Base-by-base conservation (phyloP, 2,113 vertebrate genomes). In the Cyanistes caeruleus region DNA sequence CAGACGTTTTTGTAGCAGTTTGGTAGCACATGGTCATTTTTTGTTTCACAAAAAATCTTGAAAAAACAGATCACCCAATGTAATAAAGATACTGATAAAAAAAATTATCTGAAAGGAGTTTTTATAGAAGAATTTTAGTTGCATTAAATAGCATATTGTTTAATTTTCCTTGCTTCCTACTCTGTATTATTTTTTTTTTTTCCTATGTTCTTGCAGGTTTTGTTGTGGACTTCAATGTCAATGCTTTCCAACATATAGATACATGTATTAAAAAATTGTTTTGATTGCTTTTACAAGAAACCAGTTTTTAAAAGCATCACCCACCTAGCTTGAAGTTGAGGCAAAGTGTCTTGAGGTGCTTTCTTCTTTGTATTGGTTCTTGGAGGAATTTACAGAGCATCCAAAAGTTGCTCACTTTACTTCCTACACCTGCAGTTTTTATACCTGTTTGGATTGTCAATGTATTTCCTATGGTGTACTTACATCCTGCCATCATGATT, bases 201-300 rank as follows among this genome's bases (percentile, higher is more conserved):
- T 44, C 60, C 35, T 35, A 3, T 21, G 15, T 70, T 80, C 25
- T 51, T 44, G 11, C 43, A 65, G 27, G 21, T 73, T 70, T 19
- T 18, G 15, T 25, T 0, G 0, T 2, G 18, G 6, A n/a, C 23
- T 23, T 39, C 25, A 43, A 5, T 4, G 7, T 55, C n/a, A 69
- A 1, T n/a, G 13, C 25, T 77, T 84, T 87, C 56, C 58, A 33
- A 51, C 5, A 11, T 21, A 41, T 0, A 63, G 16, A 5, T 39
- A 60, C 4, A 30, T 2, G 4, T 30, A 84, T 11, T 5, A 13
- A 35, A 58, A 77, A 70, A 20, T 2, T 0, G 0, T 30, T 60
- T 55, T 48, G 27, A 52, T 41, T 73, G 24, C n/a, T 87, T 28
- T 75, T 56, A 59, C 22, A 72, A 58, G 25, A 64, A 83, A 44